Base-by-base conservation (phyloP, 1,140 invertebrate genomes). In the Panagrolaimus sp. region DNA sequence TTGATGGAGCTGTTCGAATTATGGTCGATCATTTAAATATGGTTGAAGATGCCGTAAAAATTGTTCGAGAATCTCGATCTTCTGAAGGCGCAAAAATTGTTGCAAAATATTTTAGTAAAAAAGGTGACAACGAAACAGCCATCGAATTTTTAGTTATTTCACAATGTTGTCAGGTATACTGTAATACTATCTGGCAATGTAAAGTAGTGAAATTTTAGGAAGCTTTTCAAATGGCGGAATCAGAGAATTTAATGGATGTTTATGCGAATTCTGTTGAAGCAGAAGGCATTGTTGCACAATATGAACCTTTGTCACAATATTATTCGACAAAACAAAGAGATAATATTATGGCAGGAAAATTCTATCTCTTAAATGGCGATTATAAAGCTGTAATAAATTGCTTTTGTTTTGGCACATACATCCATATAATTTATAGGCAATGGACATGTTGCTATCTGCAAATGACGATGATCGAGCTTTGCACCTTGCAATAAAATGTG, bases 61-160 rank as follows among this genome's bases (percentile, higher is more conserved):
- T 98, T 65, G 96, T 98, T 0, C 89, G 92, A 78, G 91, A 94
- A 79, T 93, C 91, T 0, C 91, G 92, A 73, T 86, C 87, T 27
- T 82, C 86, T 27, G 93, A 96, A 83, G 92, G 93, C 27, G 93
- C 95, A 0, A 96, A 95, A 85, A 88, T 96, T 87, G 90, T 99
- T 0, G 95, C 96, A 0, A 88, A 86, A 87, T 90, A 86, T 82
- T 79, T 72, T 25, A 65, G 65, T 62, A 45, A 63, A 44, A 66
- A 38, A 69, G 92, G 93, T 73, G 95, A 99, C 82, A 92, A 91
- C 74, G 89, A 90, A 51, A 92, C 94, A 65, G 96, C 96, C 0
- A 92, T 99, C 51, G 91, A 94, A 82, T 93, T 98, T 84, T 85
- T 99, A 1, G 91, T 98, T 1, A 88, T 98, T 78, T 97, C 94